phyloP scores from a whole-genome alignment of 2,888 invertebrate species.

The Erebia aethiops region DNA sequence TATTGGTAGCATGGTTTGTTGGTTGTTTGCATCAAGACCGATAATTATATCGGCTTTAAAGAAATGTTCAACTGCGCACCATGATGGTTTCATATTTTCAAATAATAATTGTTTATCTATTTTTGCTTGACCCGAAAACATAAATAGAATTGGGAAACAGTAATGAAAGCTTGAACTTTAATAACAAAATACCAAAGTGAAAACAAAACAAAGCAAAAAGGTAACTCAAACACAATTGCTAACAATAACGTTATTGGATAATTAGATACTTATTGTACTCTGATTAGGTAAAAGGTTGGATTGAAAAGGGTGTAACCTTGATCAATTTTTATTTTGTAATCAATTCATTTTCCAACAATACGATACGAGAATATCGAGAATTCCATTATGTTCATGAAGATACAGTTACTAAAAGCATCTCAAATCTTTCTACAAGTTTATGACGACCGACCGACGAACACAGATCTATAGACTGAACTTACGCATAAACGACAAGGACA shows the following conservation, averaged over 20 bases:
- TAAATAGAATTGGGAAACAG: too few relatives aligned
- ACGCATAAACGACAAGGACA: not conserved
- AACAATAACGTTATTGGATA: not conserved
- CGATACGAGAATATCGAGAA: not conserved
- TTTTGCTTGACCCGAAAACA: too few relatives aligned
- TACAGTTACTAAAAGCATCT: too few relatives aligned
- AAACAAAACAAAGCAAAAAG: too few relatives aligned
- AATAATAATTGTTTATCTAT: too few relatives aligned
- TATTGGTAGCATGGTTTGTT: not conserved
- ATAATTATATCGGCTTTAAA: not conserved
- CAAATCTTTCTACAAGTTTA: too few relatives aligned
- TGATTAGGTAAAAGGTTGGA: not conserved
- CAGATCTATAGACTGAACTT: not conserved
- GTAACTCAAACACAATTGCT: not conserved
- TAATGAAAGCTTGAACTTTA: too few relatives aligned
- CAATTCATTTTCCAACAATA: not conserved
- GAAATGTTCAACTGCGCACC: too few relatives aligned
- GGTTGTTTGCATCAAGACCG: not conserved
- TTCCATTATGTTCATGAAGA: not conserved
- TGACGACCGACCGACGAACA: not conserved
- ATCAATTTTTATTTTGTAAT: constrained; percentile 1
- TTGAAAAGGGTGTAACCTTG: too few relatives aligned
- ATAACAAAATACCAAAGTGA: too few relatives aligned
- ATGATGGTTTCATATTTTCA: too few relatives aligned
- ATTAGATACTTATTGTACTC: not conserved